Conservation (phyloP, 2,113 vertebrate genomes). For the Gallinago media region DNA sequence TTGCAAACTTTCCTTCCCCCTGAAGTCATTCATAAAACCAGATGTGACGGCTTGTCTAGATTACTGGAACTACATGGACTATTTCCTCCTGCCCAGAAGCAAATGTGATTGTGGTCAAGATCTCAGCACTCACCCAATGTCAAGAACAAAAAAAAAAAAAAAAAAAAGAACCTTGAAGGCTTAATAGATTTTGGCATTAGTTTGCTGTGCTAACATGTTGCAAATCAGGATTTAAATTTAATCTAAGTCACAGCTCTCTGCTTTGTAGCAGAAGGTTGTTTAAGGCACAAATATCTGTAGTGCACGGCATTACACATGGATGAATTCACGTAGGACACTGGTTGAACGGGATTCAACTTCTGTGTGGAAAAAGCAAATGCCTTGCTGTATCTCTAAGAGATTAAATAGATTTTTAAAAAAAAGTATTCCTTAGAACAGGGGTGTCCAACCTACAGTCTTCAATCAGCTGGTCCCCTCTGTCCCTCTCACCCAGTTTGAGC, state of each 20-base stretch:
- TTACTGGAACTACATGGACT: slow-evolving; percentile 55
- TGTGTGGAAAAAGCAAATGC: neutral
- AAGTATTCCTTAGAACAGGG: neutral
- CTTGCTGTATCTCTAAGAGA: neutral
- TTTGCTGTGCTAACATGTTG: slow-evolving; percentile 28
- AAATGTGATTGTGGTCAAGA: slow-evolving; percentile 59
- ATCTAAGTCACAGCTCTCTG: slow-evolving; percentile 64
- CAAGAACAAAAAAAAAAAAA: slow-evolving; percentile 1
- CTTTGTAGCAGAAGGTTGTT: slow-evolving; percentile 37
- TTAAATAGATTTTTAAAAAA: neutral
- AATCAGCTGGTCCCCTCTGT: neutral
- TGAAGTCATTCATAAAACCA: slow-evolving; percentile 47
- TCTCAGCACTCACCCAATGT: neutral
- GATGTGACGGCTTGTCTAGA: slow-evolving; percentile 20
- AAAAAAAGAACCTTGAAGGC: neutral
- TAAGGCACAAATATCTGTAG: slow-evolving; percentile 8
- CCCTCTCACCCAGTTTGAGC: neutral
- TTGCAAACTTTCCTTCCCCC: slow-evolving; percentile 29
- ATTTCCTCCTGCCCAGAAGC: slow-evolving; percentile 52
- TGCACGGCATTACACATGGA: neutral
- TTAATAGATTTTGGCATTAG: slow-evolving; percentile 55
- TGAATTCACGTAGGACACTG: neutral
- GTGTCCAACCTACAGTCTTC: neutral
- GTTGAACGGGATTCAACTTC: neutral
- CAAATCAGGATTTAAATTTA: slow-evolving; percentile 70